Evolutionary conservation across 2,888 invertebrate genomes (phyloP), one percentile per base, ranked within the genome.

Genomic region (Elysia crispata): DNA sequence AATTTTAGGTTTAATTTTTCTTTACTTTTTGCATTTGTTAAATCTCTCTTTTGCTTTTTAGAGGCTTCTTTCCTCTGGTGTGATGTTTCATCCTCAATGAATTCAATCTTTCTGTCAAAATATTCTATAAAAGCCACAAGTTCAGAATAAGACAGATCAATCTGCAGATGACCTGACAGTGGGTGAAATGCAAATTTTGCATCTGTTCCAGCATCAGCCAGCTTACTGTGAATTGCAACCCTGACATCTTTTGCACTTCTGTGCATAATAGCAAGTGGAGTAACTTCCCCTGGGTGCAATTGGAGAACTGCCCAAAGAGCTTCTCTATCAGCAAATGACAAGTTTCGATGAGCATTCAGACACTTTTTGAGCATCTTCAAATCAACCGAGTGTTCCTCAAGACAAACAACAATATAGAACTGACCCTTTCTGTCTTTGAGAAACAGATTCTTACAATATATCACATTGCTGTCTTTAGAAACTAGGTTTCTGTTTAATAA

Each of bases 391-490:
- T 72, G 73, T 41, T 87, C 85, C 82, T 89, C 88, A 15, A 83
- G 82, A 70, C 80, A 83, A 23, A 89, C 83, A 0, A 87, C 80
- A 41, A 86, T 77, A 76, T 85, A 89, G 73, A 84, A 88, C 41
- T 83, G 83, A 20, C 87, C 86, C 75, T 86, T 86, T 74, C 88
- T 76, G 78, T 89, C 88, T 80, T 88, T 89, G 15, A 89, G 82
- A 73, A 89, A 87, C 11, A 89, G 77, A 72, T 88, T 88, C 77
- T 89, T 89, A 77, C 88, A 88, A 73, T 87, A 88, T 23, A 84
- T 83, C 25, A 85, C 82, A 20, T 83, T 81, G 28, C 1, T 18
- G 33, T 70, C 49, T 30, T 70, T 33, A 1, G 20, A 28, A 41
- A 3, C 3, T 6, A 41, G 41, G 41, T 41, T 41, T 41, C 25